Base-by-base conservation (phyloP, 2,113 vertebrate species). In the Blennius ocellaris region DNA sequence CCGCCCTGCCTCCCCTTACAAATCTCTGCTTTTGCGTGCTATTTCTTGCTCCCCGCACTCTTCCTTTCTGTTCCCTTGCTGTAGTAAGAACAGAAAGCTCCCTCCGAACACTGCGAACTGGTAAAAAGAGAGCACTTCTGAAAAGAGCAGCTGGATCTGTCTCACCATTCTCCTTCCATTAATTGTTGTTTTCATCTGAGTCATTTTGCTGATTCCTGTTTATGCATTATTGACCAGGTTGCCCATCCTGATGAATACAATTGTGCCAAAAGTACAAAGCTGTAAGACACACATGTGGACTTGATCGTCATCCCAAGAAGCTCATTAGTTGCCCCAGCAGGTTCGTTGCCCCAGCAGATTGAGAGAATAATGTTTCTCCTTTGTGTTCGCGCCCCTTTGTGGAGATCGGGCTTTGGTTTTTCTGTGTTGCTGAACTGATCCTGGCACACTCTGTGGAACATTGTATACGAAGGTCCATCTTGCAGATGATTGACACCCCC, bases 31-130 rank as follows among this genome's bases (percentile, higher is more conserved):
- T 82, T 81, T 90, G 80, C 87, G 65, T 86, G 78, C 89, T 89
- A 84, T 85, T 91, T 86, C 84, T 89, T 84, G 85, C 86, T 87
- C 80, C 77, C 88, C 86, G 63, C 81, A 52, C 82, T 86, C 78
- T 80, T 83, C 75, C 75, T 82, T 62, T 79, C 81, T 80, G 74
- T 74, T 84, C 54, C 51, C 64, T 71, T 1, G 10, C 69, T 59
- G 68, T 76, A 56, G 60, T 75, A 60, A 63, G 72, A 60, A 52
- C 63, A 76, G 72, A 60, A 55, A 50, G 69, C 79, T 77, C 80
- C 71, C 78, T 72, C 58, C 39, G 16, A 67, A 81, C 64, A 76
- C 40, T 57, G 72, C 68, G 45, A 83, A 76, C 78, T 70, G 53
- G 56, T 67, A 67, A 54, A 76, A 83, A 77, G 45, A 48, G 69